Base-by-base conservation (phyloP, 2,888 invertebrate genomes). In the Scaptomyza cyrtandrae region DNA sequence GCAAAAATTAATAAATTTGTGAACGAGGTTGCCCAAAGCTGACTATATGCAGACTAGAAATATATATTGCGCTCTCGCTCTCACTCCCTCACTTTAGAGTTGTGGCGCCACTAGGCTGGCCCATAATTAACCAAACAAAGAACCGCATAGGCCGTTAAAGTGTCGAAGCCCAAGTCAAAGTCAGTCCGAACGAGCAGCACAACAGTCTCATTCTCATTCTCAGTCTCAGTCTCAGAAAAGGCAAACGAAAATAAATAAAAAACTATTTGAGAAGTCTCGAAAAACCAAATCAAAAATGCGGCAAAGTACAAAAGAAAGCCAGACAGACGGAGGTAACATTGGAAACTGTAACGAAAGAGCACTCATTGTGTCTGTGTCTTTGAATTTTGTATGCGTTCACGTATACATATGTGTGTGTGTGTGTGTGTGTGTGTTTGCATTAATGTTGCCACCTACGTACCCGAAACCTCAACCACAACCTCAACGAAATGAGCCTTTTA, bases 121-220 rank as follows among this genome's bases (percentile, higher is more conserved):
- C 72, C 87, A 86, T 82, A 86, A 87, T 82, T 82, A 82, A 75
- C 84, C 81, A 81, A 82, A 82, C 85, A 82, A 87, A 87, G 76
- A 82, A 71, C 70, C 83, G 62, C 65, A 65, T 69, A 71, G 69
- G 86, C 83, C 68, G 86, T 76, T 82, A 82, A 84, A 87, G 85
- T 88, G 81, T 85, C 83, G 76, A 87, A 66, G 71, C 63, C 71
- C 66, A 66, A 62, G 71, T 45, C 52, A 29, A 48, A 58, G 61
- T 60, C 61, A 57, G 58, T 57, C 62, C 45, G 57, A 61, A 65
- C 24, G 24, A 62, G 67, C 67, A 59, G 41, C 39, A 39, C 9
- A 50, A 39, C 3, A 50, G 59, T 67, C 33, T 33, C 10, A 33
- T 10, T 44, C 27, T 29, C 27, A 29, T 1, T 29, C 27, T 6